phyloP scores from a whole-genome alignment of 2,888 invertebrate genomes.

The Iphiclides podalirius region DNA sequence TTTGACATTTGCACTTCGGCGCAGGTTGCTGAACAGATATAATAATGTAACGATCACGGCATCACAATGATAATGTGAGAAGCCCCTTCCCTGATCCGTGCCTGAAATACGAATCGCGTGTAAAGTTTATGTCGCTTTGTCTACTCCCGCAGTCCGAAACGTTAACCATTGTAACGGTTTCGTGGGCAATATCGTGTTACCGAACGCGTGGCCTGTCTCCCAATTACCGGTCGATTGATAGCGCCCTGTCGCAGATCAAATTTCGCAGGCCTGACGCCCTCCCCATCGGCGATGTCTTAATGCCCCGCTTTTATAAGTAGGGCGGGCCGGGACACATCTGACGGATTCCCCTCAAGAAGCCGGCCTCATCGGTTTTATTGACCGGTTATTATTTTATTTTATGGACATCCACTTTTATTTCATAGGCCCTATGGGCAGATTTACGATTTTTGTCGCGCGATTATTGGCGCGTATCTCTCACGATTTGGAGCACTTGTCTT shows the following conservation, averaged over 20 bases:
- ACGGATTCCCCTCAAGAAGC: constrained; percentile 67
- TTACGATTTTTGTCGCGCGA: constrained; percentile 69
- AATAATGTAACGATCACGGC: too few species aligned
- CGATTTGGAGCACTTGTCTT: constrained; percentile 64
- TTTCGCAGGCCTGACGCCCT: constrained; percentile 65
- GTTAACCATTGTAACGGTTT: too few species aligned
- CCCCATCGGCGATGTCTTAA: constrained; percentile 45
- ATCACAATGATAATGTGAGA: too few species aligned
- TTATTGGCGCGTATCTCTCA: constrained; percentile 67
- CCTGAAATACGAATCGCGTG: too few species aligned
- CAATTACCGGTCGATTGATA: constrained; percentile 71
- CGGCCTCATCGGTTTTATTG: constrained; percentile 64
- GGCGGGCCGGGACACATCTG: constrained; percentile 61
- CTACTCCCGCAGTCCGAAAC: too few species aligned
- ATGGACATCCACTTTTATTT: constrained; percentile 76
- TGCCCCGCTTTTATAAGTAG: constrained; percentile 48
- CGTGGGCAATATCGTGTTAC: constrained; percentile 53
- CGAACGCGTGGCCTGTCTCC: constrained; percentile 59
- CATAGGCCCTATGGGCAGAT: constrained; percentile 65
- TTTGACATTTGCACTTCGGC: too few species aligned
- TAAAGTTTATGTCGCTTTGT: too few species aligned
- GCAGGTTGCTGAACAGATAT: too few species aligned
- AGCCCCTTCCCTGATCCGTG: too few species aligned
- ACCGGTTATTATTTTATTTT: constrained; percentile 78
- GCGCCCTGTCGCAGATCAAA: constrained; percentile 64